Evolutionary conservation across 2,797 vertebrate genomes (phyloP).

Genomic region (Pseudochirops cupreus): DNA sequence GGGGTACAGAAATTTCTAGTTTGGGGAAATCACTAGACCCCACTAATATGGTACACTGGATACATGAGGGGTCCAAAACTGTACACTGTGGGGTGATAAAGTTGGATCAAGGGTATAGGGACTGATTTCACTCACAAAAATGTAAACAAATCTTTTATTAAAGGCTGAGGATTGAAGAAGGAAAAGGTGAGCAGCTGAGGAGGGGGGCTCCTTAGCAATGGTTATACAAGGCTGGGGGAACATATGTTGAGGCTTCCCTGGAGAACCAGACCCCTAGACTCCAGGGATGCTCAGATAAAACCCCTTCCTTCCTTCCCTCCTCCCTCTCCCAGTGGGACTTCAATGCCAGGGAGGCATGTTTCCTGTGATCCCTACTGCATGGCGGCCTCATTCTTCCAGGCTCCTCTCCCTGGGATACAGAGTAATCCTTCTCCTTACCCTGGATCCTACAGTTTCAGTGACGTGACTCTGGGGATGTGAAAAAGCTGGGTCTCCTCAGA

Average conservation of each 20-base stretch:
- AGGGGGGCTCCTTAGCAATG: background rate
- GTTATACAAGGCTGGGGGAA: background rate
- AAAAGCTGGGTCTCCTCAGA: slow-evolving; percentile 87
- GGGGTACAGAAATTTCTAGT: background rate
- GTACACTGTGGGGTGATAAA: background rate
- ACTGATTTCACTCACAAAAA: background rate
- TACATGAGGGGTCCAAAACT: background rate
- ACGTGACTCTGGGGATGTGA: slow-evolving; percentile 86
- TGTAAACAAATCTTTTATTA: slow-evolving; percentile 1
- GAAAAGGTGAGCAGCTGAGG: background rate
- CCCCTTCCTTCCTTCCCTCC: background rate
- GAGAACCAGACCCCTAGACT: background rate
- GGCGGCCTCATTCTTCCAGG: background rate
- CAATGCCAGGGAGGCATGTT: background rate
- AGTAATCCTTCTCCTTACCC: background rate
- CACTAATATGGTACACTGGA: background rate
- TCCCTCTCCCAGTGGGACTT: background rate
- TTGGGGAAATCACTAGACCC: background rate
- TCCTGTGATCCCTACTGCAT: background rate
- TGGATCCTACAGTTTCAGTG: slow-evolving; percentile 82
- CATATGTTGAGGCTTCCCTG: background rate
- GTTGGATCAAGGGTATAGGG: background rate
- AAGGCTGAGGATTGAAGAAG: slow-evolving; percentile 17
- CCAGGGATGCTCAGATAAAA: background rate
- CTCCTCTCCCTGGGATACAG: slow-evolving; percentile 24